Conservation (phyloP, 2,888 invertebrate genomes). For the Volucella zonaria region DNA sequence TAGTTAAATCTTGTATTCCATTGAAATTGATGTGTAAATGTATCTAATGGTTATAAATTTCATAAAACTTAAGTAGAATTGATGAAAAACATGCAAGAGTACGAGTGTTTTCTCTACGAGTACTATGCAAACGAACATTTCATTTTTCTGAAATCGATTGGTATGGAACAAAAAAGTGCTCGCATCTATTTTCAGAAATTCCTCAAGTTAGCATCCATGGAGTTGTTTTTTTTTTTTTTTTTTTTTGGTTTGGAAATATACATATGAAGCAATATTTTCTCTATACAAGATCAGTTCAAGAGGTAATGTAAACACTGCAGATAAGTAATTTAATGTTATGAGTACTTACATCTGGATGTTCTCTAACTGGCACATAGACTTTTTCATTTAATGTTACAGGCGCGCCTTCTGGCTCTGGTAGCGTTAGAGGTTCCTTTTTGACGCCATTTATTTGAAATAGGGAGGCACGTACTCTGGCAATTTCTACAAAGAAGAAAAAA, state of each 20-base stretch:
- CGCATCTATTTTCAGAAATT: no score
- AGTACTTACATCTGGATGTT: constrained; percentile 98
- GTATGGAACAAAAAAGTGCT: no score
- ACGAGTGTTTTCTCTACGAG: not conserved
- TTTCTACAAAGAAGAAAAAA: constrained; percentile 90
- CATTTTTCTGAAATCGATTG: no score
- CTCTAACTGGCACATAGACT: constrained; percentile 99
- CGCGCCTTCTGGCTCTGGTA: constrained; percentile 95
- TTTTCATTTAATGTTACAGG: constrained; percentile 98
- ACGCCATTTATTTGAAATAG: constrained; percentile 99
- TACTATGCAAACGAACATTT: not conserved
- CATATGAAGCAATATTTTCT: no score
- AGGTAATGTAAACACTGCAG: not conserved
- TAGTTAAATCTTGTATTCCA: constrained; percentile 27
- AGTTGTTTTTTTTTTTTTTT: no score
- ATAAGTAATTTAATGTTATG: constrained; percentile 1
- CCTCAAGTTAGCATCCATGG: no score
- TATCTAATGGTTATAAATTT: not conserved
- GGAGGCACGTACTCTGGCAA: constrained; percentile 97
- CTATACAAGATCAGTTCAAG: not conserved
- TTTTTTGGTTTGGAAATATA: no score
- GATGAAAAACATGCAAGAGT: not conserved
- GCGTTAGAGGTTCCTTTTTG: constrained; percentile 94
- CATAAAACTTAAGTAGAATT: not conserved
- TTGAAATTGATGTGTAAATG: constrained; percentile 36